These are phyloP conservation scores for Abscondita cerata DNA, from an alignment of 2,888 invertebrate species.

Conservation along the genomic window DNA sequence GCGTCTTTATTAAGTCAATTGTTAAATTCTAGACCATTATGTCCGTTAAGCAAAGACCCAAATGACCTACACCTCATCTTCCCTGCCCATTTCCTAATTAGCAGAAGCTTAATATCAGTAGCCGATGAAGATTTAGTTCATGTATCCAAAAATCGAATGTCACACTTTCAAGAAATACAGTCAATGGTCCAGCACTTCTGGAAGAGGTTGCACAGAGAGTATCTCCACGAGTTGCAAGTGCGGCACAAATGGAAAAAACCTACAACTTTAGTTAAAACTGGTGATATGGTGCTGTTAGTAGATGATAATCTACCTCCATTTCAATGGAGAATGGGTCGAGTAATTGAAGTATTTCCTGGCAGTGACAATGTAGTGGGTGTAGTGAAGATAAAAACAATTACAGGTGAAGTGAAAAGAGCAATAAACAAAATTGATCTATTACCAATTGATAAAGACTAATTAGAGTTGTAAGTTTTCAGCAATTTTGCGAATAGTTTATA, in stretches of 20 bases:
- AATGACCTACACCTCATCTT: neutral
- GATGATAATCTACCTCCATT: neutral
- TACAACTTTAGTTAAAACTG: neutral
- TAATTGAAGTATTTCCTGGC: neutral
- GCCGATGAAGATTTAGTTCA: neutral
- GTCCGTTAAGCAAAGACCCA: too few relatives aligned
- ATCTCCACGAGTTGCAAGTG: neutral
- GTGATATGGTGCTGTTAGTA: too few relatives aligned
- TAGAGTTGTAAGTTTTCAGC: neutral
- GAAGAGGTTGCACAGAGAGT: neutral
- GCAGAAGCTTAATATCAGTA: too few relatives aligned
- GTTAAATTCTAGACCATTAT: too few relatives aligned
- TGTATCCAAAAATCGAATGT: neutral
- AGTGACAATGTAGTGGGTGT: conserved; percentile 1
- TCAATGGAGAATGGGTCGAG: neutral
- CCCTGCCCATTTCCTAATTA: neutral
- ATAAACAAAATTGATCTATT: neutral
- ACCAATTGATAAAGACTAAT: neutral
- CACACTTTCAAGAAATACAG: too few relatives aligned
- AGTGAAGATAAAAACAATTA: neutral
- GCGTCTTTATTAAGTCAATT: neutral
- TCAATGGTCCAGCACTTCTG: too few relatives aligned
- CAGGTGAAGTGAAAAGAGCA: neutral
- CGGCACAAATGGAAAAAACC: neutral
- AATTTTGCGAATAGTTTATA: neutral